Base-by-base conservation (phyloP, 37 sponge, comb jelly and placozoan genomes). In the Oopsacas minuta region DNA sequence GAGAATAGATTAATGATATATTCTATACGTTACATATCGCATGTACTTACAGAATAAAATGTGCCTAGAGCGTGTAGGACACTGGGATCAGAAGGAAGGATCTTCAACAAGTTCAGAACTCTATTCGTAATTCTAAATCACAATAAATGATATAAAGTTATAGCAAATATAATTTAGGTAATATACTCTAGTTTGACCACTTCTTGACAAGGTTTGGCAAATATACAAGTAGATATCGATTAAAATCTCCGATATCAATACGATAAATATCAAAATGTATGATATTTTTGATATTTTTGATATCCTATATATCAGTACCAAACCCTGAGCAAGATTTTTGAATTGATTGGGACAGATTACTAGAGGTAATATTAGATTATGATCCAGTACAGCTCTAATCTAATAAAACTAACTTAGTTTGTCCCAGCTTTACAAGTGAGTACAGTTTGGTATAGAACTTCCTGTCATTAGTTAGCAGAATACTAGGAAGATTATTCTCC, bases 401-500 rank as follows among this genome's bases (percentile, higher is more conserved):
- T 30, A 23, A 23, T 17, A 85, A 52, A 1, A 82, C 87, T 0
- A 28, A 90, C 91, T 39, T 39, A 61, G 91, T 0, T 35, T 91
- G 87, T 42, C 83, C 85, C 28, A 90, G 37, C 37, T 34, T 12
- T 53, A 88, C 87, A 39, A 94, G 88, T 36, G 92, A 52, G 36
- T 94, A 91, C n/a, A 94, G 49, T 36, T 84, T 88, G 42, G 25
- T 22, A 42, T 92, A 94, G 52, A 88, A 32, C 28, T 61, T 85
- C 35, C 30, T 81, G 36, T 86, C 46, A 36, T 49, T 42, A 0
- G 90, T 82, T 39, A 94, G 38, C 36, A 90, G 85, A 8, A 91
- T 87, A 37, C 94, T 89, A 23, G 94, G 94, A 0, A 91, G 87
- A 35, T 30, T 37, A 38, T 81, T 39, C 86, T 94, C 94, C 84